Evolutionary conservation across 2,113 vertebrate genomes (phyloP), one percentile per base, ranked within the genome.

Genomic region (Himantopus leucocephalus): DNA sequence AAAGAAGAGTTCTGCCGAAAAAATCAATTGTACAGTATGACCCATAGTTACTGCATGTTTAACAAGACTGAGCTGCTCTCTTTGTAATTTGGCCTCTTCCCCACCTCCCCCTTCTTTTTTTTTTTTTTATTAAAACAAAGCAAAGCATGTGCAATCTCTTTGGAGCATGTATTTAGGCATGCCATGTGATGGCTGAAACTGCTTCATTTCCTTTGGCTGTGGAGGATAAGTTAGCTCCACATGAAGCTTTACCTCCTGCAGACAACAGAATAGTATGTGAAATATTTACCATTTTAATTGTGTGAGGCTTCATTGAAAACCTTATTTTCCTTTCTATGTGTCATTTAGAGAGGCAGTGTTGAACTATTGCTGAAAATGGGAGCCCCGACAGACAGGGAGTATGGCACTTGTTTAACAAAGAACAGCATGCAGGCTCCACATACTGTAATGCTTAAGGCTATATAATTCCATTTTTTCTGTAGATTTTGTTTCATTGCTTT

Each of bases 231-330:
- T 82, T 82, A 85, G 58, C 89, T 87, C 92, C 77, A 63, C 0
- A 6, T 94, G 92, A 88, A 95, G 80, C 62, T 92, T 94, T 86
- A 72, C 95, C 92, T 97, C 94, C 95, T 79, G 91, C 86, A 92
- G 97, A 34, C 50, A 76, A 45, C 62, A 70, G 94, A 94, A 79
- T 92, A 94, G 66, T 11, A 79, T 55, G 95, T 88, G 95, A 95
- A 97, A 97, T 95, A 97, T 96, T 97, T 95, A 96, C 94, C 80
- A 94, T 84, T 97, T 95, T 96, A 97, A 97, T 96, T 97, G 92
- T 78, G 84, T 48, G 67, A 92, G 35, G 80, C 94, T 95, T 91
- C 94, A 95, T 70, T 94, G 86, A 90, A 95, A 97, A 89, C 89
- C 80, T 97, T 95, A 88, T 96, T 97, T 96, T 92, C 84, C 58